A percentile compares a stretch with the other conserved stretches of the same genome.
These are phyloP conservation scores for Cistogaster globosa DNA, from an alignment of 2,888 invertebrate genomes.

Conservation along the genomic window DNA sequence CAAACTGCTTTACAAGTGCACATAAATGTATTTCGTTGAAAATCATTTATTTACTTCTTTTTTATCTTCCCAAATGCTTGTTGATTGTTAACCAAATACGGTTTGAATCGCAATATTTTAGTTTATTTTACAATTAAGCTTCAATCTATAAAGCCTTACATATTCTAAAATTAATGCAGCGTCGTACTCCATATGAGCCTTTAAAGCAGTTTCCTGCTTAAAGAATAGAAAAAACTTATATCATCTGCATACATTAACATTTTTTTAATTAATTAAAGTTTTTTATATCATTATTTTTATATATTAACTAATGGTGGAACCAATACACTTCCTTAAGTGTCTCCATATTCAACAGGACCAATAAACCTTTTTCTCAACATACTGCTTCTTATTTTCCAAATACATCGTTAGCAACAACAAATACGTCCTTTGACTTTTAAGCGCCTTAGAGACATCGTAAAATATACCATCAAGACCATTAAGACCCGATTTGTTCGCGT, in stretches of 20 bases:
- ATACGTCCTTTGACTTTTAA: no score
- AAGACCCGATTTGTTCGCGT: no score
- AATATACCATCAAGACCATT: no score
- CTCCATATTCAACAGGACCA: constrained; percentile 19
- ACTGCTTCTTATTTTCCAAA: no score
- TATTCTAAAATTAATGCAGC: neutral
- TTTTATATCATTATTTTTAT: constrained; percentile 18
- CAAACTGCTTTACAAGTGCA: constrained; percentile 9
- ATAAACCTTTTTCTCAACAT: no score
- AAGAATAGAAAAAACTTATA: neutral
- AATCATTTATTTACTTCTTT: neutral
- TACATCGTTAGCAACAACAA: no score
- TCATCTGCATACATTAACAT: neutral
- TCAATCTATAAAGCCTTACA: neutral
- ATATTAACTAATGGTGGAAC: constrained; percentile 12
- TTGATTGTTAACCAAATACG: no score
- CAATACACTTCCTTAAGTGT: constrained; percentile 14
- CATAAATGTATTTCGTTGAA: neutral
- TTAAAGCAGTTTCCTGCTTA: neutral
- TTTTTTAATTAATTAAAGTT: neutral
- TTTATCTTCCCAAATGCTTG: neutral
- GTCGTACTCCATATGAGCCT: neutral
- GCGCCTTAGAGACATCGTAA: no score
- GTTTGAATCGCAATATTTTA: neutral
- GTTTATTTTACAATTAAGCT: neutral